phyloP scores from a whole-genome alignment of 2,113 vertebrate species.

The Cepphus grylle region DNA sequence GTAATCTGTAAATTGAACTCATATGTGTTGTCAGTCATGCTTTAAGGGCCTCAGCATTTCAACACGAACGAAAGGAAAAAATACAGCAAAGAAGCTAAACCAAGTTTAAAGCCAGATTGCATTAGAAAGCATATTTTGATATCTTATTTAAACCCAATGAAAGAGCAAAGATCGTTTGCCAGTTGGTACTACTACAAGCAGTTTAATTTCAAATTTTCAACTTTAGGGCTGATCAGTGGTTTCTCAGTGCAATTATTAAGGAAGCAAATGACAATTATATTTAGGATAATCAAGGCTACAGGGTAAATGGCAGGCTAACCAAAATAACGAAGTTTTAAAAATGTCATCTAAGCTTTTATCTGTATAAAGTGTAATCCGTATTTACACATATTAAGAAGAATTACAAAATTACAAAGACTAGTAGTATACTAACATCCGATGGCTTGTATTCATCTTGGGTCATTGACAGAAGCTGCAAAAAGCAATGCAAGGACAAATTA shows the following conservation, averaged over 20 bases:
- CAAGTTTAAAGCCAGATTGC: conserved; percentile 1
- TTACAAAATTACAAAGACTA: conserved; percentile 42
- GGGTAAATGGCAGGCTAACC: neutral
- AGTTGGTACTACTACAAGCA: neutral
- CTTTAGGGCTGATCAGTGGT: neutral
- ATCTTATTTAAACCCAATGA: conserved; percentile 22
- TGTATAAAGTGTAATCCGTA: neutral
- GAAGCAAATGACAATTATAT: neutral
- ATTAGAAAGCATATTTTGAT: conserved; percentile 47
- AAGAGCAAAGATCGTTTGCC: conserved; percentile 30
- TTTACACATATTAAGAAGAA: neutral
- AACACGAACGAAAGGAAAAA: neutral
- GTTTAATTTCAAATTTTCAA: neutral
- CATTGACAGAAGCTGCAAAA: conserved; percentile 91
- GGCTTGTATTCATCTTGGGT: conserved; percentile 95
- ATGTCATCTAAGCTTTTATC: neutral
- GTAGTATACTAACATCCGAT: conserved; percentile 90
- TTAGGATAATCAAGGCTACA: neutral
- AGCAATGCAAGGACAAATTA: conserved; percentile 73
- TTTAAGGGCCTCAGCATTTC: neutral
- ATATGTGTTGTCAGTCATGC: neutral
- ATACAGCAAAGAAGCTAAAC: neutral
- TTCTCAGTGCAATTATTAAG: conserved; percentile 2
- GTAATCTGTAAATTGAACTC: neutral
- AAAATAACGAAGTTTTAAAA: neutral